Base-by-base conservation (phyloP, 2,888 invertebrate genomes). In the Balanococcus diminutus region DNA sequence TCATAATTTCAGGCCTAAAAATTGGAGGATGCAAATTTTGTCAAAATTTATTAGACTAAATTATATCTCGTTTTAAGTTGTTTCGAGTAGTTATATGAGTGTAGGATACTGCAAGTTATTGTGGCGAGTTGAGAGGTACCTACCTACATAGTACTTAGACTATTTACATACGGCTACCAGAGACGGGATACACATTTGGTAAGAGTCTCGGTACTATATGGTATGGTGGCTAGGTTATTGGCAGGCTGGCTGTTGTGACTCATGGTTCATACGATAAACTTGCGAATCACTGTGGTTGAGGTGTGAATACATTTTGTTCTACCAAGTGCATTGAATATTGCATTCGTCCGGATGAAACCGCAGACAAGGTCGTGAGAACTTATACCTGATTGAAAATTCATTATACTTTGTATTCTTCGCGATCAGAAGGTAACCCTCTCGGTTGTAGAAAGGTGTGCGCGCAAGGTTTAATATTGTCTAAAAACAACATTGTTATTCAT, bases 401-500 rank as follows among this genome's bases (percentile, higher is more conserved):
- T 79, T 79, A 79, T 79, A 79, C 75, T 79, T 79, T 79, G 75
- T 79, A 79, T 79, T 79, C 75, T 79, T 79, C 36, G 75, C 75
- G 75, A 79, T 36, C 36, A 79, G 75, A 36, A 79, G 75, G 32
- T 79, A 79, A 79, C 75, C 75, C 75, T 79, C 36, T 79, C 75
- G 28, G 67, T 79, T 79, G 31, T 36, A 79, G 75, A 79, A 79
- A 79, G 75, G 75, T 79, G 75, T 79, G 75, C 75, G 75, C 75
- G 75, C 75, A 79, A 79, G 75, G 75, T 79, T 28, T 79, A 79
- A 79, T 79, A 79, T 79, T 79, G 75, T 79, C 75, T 79, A 79
- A 79, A 79, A 79, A 79, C 75, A 79, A 79, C 75, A 79, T 79
- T 79, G 75, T 79, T 79, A 79, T 79, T 79, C 75, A 79, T 79